Conservation (phyloP, 1,140 invertebrate species). For the Drosophila orena region DNA sequence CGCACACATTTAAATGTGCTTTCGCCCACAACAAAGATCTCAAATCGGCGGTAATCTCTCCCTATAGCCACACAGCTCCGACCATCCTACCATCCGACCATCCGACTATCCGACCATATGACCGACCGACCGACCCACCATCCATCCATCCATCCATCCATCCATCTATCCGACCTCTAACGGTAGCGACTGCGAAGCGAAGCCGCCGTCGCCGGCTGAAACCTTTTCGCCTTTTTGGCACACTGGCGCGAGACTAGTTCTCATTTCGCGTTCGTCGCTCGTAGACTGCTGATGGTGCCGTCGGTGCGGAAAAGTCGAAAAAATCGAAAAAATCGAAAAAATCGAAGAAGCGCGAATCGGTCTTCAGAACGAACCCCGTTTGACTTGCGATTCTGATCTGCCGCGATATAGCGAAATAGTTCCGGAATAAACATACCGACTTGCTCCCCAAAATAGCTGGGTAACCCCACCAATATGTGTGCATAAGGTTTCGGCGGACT, state of each 20-base stretch:
- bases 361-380: too few species aligned
- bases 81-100: too few species aligned
- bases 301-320: slow-evolving; percentile 42
- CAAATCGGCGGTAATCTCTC: slow-evolving; percentile 9
- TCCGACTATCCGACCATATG: too few species aligned
- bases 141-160: too few species aligned
- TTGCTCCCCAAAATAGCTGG: not conserved
- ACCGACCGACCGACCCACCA: too few species aligned
- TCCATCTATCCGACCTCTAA: slow-evolving; percentile 30
- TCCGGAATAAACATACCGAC: not conserved
- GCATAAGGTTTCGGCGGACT: slow-evolving; percentile 14
- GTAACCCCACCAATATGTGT: slow-evolving; percentile 3
- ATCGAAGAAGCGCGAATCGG: slow-evolving; percentile 22
- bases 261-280: slow-evolving; percentile 75
- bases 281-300: slow-evolving; percentile 67
- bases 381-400: not conserved
- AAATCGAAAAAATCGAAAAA: too few species aligned
- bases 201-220: slow-evolving; percentile 35
- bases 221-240: slow-evolving; percentile 65
- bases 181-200: slow-evolving; percentile 47
- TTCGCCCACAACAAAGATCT: slow-evolving; percentile 17
- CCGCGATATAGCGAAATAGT: slow-evolving; percentile 7
- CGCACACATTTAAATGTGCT: slow-evolving; percentile 37
- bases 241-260: slow-evolving; percentile 69
- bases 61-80: too few species aligned